Evolutionary conservation across 2,797 vertebrate genomes (phyloP).

Genomic region (Notamacropus eugenii): DNA sequence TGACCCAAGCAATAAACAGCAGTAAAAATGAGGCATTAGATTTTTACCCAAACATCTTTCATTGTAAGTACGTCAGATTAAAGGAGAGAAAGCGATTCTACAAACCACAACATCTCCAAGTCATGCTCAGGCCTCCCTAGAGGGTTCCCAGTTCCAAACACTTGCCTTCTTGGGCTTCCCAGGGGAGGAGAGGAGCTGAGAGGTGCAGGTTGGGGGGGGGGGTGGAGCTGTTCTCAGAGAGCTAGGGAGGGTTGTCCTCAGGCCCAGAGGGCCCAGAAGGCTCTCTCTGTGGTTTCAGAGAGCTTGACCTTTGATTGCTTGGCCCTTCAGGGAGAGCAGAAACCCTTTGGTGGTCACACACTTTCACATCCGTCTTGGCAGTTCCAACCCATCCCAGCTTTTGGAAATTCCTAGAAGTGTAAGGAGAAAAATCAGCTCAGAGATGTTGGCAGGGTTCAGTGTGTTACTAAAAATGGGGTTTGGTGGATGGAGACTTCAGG

Average conservation of each 20-base stretch:
- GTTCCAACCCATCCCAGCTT: conserved; percentile 17
- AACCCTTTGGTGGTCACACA: conserved; percentile 49
- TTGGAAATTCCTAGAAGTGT: conserved; percentile 78
- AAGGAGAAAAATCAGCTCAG: conserved; percentile 64
- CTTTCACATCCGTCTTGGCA: conserved; percentile 61
- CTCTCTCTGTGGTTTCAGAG: background rate
- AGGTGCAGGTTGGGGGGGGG: conserved; percentile 41
- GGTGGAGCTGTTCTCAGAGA: conserved; percentile 52
- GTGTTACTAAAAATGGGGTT: conserved; percentile 77
- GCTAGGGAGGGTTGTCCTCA: conserved; percentile 7
- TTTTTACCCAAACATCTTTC: conserved; percentile 65
- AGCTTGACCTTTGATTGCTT: conserved; percentile 34
- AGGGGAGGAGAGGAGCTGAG: conserved; percentile 30
- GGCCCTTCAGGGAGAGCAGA: background rate
- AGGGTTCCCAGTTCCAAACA: conserved; percentile 53
- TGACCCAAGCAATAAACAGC: conserved; percentile 73
- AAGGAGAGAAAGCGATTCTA: conserved; percentile 64
- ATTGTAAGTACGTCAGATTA: conserved; percentile 68
- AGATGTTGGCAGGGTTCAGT: conserved; percentile 70
- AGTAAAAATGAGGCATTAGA: conserved; percentile 63
- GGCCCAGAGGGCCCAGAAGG: background rate
- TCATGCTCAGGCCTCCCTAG: conserved; percentile 36
- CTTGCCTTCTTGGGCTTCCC: conserved; percentile 60
- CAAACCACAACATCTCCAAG: conserved; percentile 71
- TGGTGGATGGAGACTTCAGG: conserved; percentile 65